These are phyloP conservation scores for Megaptera novaeangliae DNA, from an alignment of 2,113 vertebrate genomes.

Conservation along the genomic window DNA sequence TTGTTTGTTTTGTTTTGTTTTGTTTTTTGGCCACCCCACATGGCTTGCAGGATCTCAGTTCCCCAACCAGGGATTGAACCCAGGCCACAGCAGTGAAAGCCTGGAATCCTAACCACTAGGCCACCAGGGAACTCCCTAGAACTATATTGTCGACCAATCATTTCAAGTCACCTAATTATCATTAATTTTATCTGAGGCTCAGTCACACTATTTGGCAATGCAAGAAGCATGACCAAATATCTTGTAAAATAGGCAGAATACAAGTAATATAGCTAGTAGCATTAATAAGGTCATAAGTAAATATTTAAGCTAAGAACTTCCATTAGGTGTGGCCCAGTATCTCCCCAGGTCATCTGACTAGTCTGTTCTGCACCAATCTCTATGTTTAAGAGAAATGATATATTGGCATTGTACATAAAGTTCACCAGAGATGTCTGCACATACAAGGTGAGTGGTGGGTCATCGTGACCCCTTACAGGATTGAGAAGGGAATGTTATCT, in stretches of 20 bases:
- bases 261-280: background rate
- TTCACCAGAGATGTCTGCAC: background rate
- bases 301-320: background rate
- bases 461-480: background rate
- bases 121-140: background rate
- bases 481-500: background rate
- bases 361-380: background rate
- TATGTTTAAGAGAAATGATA: background rate
- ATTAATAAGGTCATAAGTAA: background rate
- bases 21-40: background rate
- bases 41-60: background rate
- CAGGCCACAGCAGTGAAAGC: background rate
- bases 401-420: background rate
- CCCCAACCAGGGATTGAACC: background rate
- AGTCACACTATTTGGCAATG: background rate
- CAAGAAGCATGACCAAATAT: background rate
- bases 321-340: background rate
- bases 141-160: background rate
- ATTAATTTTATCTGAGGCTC: background rate
- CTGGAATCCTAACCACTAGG: background rate
- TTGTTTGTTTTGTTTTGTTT: background rate
- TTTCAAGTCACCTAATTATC: background rate
- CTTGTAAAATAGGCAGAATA: background rate
- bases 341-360: background rate
- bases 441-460: background rate